Percentiles rank a stretch among this genome's conserved stretches.
These are phyloP conservation scores for Thaumatotibia leucotreta DNA, from an alignment of 1,140 invertebrate genomes.

Conservation along the genomic window DNA sequence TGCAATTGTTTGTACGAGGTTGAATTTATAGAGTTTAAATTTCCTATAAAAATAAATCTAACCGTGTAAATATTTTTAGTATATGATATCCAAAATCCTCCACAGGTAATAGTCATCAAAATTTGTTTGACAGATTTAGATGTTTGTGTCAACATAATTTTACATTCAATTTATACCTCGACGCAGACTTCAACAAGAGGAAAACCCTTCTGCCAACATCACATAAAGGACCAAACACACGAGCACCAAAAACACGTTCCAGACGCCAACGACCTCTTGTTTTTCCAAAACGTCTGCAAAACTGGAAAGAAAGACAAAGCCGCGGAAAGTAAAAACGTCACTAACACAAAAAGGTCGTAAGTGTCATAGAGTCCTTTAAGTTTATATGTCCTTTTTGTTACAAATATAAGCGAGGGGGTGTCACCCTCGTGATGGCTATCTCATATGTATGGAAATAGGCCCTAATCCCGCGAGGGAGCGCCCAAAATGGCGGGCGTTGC, in stretches of 20 bases:
- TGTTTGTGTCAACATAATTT: not conserved
- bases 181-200: not conserved
- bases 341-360: conserved; percentile 25
- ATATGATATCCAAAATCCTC: too few species aligned
- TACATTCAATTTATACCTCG: not conserved
- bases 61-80: too few species aligned
- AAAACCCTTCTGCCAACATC: not conserved
- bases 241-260: not conserved
- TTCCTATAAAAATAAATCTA: too few species aligned
- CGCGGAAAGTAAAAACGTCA: conserved; percentile 25
- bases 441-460: conserved; percentile 28
- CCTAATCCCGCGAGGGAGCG: conserved; percentile 32
- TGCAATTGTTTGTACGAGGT: too few species aligned
- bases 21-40: too few species aligned
- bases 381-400: not conserved
- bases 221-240: not conserved
- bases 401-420: conserved; percentile 44
- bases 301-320: conserved; percentile 28
- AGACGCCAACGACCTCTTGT: not conserved
- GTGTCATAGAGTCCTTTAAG: not conserved
- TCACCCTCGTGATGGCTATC: conserved; percentile 6
- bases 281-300: not conserved
- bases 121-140: too few species aligned
- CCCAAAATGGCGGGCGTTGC: conserved; percentile 17
- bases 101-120: too few species aligned